Conservation (phyloP, 2,113 vertebrate genomes). For the Entelurus aequoreus region DNA sequence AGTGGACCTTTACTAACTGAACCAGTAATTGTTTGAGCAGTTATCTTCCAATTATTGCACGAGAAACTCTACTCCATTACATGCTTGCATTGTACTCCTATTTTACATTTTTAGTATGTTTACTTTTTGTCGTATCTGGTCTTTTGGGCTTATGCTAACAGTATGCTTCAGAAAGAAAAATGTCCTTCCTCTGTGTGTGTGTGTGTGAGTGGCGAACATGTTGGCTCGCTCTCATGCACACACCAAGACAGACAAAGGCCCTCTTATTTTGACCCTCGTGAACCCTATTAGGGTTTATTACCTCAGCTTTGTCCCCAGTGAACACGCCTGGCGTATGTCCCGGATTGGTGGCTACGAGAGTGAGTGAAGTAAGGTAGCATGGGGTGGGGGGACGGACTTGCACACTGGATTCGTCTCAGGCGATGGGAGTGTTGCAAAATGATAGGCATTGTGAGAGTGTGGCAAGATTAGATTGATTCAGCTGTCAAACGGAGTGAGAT, state of each 20-base stretch:
- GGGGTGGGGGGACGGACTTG: constrained; percentile 15
- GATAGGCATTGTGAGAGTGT: constrained; percentile 11
- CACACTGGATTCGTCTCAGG: constrained; percentile 32
- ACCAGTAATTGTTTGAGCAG: no score
- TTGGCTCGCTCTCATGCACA: constrained; percentile 24
- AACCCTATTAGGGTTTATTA: constrained; percentile 63
- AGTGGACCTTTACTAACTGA: no score
- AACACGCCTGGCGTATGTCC: constrained; percentile 39
- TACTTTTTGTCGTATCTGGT: neutral
- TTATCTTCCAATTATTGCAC: neutral
- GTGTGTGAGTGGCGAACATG: constrained; percentile 15
- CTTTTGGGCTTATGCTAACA: constrained; percentile 16
- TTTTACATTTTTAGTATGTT: neutral
- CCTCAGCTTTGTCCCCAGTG: constrained; percentile 49
- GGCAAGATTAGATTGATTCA: constrained; percentile 21
- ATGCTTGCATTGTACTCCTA: neutral
- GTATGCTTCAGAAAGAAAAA: constrained; percentile 31
- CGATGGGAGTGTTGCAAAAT: constrained; percentile 28
- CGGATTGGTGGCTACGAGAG: constrained; percentile 33
- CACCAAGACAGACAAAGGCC: constrained; percentile 47
- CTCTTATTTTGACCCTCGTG: constrained; percentile 55
- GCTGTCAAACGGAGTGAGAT: neutral
- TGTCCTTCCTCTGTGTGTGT: constrained; percentile 7
- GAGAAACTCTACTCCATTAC: neutral
- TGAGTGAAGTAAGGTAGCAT: constrained; percentile 18